phyloP scores from a whole-genome alignment of 2,888 invertebrate genomes.

The Melanotus villosus region DNA sequence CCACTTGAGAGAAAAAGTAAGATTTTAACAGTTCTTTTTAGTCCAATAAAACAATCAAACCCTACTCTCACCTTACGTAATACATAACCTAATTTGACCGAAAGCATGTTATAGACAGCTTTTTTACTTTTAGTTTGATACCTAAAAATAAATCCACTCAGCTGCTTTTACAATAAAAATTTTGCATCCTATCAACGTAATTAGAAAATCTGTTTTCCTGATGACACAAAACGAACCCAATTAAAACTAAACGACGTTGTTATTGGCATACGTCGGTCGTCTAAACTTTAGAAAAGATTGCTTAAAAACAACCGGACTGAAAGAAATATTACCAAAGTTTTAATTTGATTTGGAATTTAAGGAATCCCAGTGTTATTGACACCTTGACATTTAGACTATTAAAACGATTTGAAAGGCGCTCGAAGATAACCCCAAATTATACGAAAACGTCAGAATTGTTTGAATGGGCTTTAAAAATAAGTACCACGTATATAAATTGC shows the following conservation, averaged over 20 bases:
- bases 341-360: constrained; percentile 27
- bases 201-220: neutral
- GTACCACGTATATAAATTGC: no score
- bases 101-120: no score
- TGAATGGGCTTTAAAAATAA: no score
- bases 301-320: constrained; percentile 19
- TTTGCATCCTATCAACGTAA: neutral
- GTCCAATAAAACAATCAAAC: no score
- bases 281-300: constrained; percentile 18
- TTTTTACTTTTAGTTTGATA: no score
- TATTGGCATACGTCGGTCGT: constrained; percentile 10
- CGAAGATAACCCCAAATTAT: neutral
- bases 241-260: neutral
- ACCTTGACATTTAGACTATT: constrained; percentile 16
- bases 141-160: no score
- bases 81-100: no score
- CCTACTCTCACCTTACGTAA: no score
- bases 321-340: constrained; percentile 26
- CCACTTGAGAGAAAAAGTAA: no score
- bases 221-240: neutral
- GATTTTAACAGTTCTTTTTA: no score
- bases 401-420: neutral
- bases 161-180: no score
- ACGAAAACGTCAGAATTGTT: no score
- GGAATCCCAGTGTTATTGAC: constrained; percentile 12